Conservation (phyloP, 2,888 invertebrate genomes). For the Helobdella robusta region DNA sequence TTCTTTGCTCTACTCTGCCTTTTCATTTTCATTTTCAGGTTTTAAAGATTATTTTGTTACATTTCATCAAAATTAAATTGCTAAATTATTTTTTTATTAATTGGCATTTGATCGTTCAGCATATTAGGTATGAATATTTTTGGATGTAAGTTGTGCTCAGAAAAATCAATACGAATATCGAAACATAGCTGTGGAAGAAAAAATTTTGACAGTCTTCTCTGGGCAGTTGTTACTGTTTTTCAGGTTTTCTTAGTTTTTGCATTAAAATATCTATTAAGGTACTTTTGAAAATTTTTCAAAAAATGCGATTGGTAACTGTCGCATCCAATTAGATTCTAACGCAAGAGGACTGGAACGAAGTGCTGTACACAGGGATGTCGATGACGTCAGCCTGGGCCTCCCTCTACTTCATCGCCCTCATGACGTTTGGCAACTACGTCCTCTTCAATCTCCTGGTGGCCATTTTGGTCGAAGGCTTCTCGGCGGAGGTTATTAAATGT, state of each 20-base stretch:
- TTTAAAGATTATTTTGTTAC: conserved; percentile 55
- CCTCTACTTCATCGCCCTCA: conserved; percentile 95
- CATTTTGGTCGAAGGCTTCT: conserved; percentile 98
- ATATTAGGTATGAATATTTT: conserved; percentile 99
- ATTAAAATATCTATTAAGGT: too few species aligned
- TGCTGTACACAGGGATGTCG: conserved; percentile 98
- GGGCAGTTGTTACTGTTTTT: conserved; percentile 54
- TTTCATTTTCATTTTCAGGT: conserved; percentile 99
- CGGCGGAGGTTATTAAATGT: conserved; percentile 73
- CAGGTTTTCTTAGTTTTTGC: conserved; percentile 46
- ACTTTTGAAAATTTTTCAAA: not conserved
- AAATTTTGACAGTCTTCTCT: conserved; percentile 54
- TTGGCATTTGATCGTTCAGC: conserved; percentile 58
- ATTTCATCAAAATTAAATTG: too few species aligned
- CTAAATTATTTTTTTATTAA: too few species aligned
- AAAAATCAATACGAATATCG: conserved; percentile 41
- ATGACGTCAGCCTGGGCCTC: conserved; percentile 99
- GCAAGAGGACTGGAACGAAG: conserved; percentile 99
- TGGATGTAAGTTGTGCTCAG: conserved; percentile 99
- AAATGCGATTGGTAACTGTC: not conserved
- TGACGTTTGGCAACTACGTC: conserved; percentile 99
- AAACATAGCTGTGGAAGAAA: conserved; percentile 44
- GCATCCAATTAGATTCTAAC: conserved; percentile 72
- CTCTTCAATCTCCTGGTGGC: conserved; percentile 97
- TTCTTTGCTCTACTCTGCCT: conserved; percentile 96